phyloP scores from a whole-genome alignment of 1,140 invertebrate genomes.

The Leptopilina clavipes region DNA sequence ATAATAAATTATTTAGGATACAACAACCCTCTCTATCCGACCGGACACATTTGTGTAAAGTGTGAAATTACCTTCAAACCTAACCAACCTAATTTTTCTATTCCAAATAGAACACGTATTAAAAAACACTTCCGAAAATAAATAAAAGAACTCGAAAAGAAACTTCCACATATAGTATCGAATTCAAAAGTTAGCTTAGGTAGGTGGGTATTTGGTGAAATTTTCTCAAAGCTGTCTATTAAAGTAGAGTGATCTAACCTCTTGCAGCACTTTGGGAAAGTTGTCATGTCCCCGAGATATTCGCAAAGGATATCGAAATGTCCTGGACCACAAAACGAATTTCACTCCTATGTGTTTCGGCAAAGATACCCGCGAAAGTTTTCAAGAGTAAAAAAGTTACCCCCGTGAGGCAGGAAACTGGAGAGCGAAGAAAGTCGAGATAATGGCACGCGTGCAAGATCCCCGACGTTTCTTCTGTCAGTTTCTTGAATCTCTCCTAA shows the following conservation, averaged over 20 bases:
- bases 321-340: conserved; percentile 27
- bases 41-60: conserved; percentile 43
- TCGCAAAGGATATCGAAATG: conserved; percentile 21
- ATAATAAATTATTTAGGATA: no score
- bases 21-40: conserved; percentile 9
- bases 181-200: no score
- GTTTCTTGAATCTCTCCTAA: conserved; percentile 28
- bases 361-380: conserved; percentile 6
- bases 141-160: no score
- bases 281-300: conserved; percentile 14
- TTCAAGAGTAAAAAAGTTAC: conserved; percentile 29
- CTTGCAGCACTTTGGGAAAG: neutral
- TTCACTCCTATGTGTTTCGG: conserved; percentile 7
- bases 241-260: conserved; percentile 18
- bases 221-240: neutral
- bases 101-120: no score
- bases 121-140: no score
- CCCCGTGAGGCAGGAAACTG: conserved; percentile 1
- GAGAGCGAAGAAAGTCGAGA: conserved; percentile 18
- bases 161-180: no score
- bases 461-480: conserved; percentile 28
- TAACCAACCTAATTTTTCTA: no score
- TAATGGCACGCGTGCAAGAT: conserved; percentile 29
- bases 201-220: neutral
- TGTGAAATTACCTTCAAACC: neutral